phyloP scores from a whole-genome alignment of 2,113 vertebrate species.

The Bos taurus region ARS-UCD2.0 NC_037328.1:47342501-47343000 shows the following conservation, averaged over 20 bases:
- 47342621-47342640: background rate
- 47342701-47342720: background rate
- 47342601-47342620: background rate
- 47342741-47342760: background rate
- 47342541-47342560: background rate
- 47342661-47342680: background rate
- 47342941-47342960: background rate
- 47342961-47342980: background rate
- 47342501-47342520: background rate
- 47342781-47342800: background rate
- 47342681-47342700: background rate
- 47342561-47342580: background rate
- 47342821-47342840: background rate
- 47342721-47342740: background rate
- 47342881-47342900: background rate
- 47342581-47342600: background rate
- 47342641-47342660: background rate
- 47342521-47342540: background rate
- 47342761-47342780: background rate
- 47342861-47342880: background rate
- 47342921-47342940: constrained; percentile 1
- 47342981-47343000: background rate
- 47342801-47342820: background rate
- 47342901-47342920: background rate
- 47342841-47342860: background rate